Conservation (phyloP, 2,888 invertebrate species). For the Callyntrura sp. region DNA sequence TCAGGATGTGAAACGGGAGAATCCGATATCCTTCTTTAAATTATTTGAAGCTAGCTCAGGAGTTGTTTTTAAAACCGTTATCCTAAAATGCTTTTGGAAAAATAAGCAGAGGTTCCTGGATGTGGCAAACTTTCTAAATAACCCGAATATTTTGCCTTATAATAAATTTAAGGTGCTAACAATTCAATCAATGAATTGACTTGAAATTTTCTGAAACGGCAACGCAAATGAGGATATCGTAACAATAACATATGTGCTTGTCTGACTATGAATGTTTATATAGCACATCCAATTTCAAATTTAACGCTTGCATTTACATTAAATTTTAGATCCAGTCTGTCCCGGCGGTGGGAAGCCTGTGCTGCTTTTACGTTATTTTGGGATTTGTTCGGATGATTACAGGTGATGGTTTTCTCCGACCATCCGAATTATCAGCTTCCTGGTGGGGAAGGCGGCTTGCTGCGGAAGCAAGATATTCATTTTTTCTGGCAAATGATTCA, state of each 20-base stretch:
- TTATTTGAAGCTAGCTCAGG: conserved; percentile 64
- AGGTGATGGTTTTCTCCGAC: conserved; percentile 65
- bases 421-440: conserved; percentile 18
- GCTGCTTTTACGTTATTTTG: conserved; percentile 53
- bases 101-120: conserved; percentile 51
- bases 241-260: conserved; percentile 14
- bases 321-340: conserved; percentile 48
- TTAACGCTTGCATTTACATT: neutral
- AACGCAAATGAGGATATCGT: too few species aligned
- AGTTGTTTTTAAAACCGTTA: conserved; percentile 54
- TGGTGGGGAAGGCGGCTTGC: conserved; percentile 65
- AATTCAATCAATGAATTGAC: too few species aligned
- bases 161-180: conserved; percentile 67
- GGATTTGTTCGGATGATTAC: conserved; percentile 70
- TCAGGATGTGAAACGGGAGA: conserved; percentile 55
- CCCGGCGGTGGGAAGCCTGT: conserved; percentile 20
- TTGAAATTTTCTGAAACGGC: too few species aligned
- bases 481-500: conserved; percentile 59
- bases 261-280: too few species aligned
- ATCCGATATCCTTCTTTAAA: conserved; percentile 69
- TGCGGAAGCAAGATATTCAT: conserved; percentile 70
- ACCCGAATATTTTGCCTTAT: conserved; percentile 44
- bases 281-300: neutral
- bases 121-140: conserved; percentile 57
- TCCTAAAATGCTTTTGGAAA: conserved; percentile 64